These are phyloP conservation scores for Diogma glabrata DNA, from an alignment of 2,888 invertebrate genomes.

Conservation along the genomic window DNA sequence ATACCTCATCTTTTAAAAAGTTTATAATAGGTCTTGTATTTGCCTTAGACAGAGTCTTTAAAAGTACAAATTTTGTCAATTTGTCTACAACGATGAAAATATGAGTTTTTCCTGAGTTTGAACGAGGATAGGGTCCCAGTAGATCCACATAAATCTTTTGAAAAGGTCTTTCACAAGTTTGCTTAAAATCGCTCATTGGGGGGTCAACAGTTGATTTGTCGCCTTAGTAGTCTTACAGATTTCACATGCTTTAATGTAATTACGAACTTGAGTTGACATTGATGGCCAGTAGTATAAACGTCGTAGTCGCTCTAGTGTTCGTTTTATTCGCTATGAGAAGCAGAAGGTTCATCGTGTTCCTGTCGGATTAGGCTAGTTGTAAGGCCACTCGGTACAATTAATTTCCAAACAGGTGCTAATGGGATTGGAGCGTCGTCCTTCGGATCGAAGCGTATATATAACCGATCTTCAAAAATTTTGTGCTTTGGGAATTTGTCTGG, in stretches of 20 bases:
- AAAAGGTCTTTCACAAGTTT: slow-evolving; percentile 1
- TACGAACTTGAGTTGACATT: neutral
- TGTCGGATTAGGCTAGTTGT: neutral
- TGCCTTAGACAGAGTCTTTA: neutral
- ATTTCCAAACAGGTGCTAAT: no score
- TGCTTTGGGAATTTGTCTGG: no score
- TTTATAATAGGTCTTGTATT: no score
- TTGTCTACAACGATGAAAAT: neutral
- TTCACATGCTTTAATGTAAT: neutral
- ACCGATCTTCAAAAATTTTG: no score
- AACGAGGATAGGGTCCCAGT: neutral
- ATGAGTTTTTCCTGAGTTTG: neutral
- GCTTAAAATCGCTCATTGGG: neutral
- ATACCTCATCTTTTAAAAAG: no score
- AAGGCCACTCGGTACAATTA: neutral
- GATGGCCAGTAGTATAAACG: no score
- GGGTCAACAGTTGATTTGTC: neutral
- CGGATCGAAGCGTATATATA: no score
- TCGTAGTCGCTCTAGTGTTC: neutral
- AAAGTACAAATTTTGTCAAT: neutral
- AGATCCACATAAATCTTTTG: neutral
- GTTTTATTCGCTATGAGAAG: neutral
- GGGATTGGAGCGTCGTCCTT: no score
- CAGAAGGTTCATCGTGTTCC: neutral
- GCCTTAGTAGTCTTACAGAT: neutral